Conservation (phyloP, 1,140 invertebrate species). For the Bombus pyrosoma region DNA sequence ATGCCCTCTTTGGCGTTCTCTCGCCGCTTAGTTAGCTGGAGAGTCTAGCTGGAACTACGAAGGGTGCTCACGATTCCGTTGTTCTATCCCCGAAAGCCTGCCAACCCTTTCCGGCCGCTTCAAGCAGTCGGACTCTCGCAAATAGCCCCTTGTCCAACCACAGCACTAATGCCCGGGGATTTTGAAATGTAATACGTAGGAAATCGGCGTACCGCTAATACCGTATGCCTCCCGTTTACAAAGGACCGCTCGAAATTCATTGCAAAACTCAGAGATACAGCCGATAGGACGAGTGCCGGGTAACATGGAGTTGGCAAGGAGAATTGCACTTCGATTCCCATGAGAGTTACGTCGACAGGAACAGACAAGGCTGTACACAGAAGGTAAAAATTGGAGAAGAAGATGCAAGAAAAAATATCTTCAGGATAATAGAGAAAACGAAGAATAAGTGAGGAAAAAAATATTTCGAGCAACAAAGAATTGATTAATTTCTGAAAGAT, state of each 20-base stretch:
- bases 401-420: neutral
- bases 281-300: no score
- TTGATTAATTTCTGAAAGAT: no score
- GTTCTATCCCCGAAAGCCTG: conserved; percentile 27
- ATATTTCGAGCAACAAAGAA: neutral
- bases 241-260: conserved; percentile 2
- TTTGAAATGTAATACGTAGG: conserved; percentile 68
- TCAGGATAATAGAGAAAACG: neutral
- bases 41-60: conserved; percentile 22
- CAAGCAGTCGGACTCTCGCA: conserved; percentile 40
- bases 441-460: neutral
- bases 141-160: conserved; percentile 61
- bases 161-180: conserved; percentile 54
- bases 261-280: conserved; percentile 6
- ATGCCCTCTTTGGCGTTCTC: conserved; percentile 49
- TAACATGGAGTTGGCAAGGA: no score
- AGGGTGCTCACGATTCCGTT: conserved; percentile 52
- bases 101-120: conserved; percentile 36
- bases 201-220: conserved; percentile 58
- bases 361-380: no score
- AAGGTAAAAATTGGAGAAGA: neutral
- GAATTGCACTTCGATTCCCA: neutral
- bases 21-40: conserved; percentile 57
- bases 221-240: conserved; percentile 14
- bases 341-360: neutral